phyloP scores from a whole-genome alignment of 2,113 vertebrate species.

The Chamaetylas fuelleborni region DNA sequence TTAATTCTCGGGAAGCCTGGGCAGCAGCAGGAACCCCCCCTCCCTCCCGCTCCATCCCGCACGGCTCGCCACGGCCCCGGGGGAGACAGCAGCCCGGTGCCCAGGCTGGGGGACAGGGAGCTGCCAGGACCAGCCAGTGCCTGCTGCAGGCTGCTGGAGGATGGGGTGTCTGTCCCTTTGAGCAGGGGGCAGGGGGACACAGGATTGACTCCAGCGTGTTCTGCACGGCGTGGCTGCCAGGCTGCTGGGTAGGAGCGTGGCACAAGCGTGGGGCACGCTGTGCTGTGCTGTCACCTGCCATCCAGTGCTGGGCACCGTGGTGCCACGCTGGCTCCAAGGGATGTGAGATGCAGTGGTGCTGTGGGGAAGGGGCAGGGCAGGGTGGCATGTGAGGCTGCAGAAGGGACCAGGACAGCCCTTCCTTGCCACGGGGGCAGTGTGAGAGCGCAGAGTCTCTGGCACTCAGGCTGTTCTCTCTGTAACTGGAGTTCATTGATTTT shows the following conservation, averaged over 20 bases:
- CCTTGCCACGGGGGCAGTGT: not conserved
- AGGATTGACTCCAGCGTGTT: not conserved
- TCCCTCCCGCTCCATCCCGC: constrained; percentile 28
- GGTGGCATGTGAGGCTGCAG: not conserved
- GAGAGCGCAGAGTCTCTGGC: constrained; percentile 75
- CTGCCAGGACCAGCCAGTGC: not conserved
- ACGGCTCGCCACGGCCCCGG: too few species aligned
- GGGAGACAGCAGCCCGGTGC: not conserved
- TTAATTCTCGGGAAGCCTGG: constrained; percentile 84
- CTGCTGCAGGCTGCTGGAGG: not conserved
- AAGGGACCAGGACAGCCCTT: not conserved
- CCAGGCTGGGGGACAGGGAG: not conserved
- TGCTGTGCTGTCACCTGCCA: rapidly evolving
- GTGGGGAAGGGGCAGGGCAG: not conserved
- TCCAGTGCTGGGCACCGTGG: rapidly evolving
- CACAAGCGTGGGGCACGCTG: rapidly evolving
- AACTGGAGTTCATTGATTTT: constrained; percentile 99
- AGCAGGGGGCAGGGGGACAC: rapidly evolving
- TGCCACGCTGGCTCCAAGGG: rapidly evolving
- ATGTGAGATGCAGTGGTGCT: too few species aligned
- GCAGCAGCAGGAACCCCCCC: constrained; percentile 66
- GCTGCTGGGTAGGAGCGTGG: not conserved
- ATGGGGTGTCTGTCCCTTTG: not conserved
- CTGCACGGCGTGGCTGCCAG: not conserved
- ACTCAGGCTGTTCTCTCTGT: constrained; percentile 86